Base-by-base conservation (phyloP, 2,888 invertebrate genomes). In the Venusia cambrica region DNA sequence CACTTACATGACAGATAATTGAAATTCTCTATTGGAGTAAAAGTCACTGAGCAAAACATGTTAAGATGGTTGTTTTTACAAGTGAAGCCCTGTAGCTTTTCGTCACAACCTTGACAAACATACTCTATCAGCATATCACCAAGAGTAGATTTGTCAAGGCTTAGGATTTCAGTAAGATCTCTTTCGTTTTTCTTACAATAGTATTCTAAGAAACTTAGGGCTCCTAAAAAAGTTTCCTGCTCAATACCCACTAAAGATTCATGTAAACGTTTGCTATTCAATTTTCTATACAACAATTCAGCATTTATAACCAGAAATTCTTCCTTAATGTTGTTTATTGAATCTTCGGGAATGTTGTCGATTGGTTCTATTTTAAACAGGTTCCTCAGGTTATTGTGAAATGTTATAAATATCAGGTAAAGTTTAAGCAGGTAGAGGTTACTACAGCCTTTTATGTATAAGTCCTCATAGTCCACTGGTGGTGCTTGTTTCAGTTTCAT, bases 41-140 rank as follows among this genome's bases (percentile, higher is more conserved):
- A 78, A 10, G 75, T 73, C 8, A 73, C 11, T 5, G 66, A 57
- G 62, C 87, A 87, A 50, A 77, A 73, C 61, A 73, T 69, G 41
- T 79, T 87, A 1, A 68, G 21, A 57, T 85, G 85, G 1, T 62
- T 62, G 28, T 58, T 45, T 38, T 44, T 51, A 56, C 87, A 85
- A 0, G 56, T 44, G 46, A 78, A 77, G 0, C 64, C 65, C n/a
- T 53, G 38, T 2, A 81, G 45, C 22, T 34, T 42, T 15, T 72
- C 59, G 45, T 81, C 74, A 56, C 87, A 87, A 41, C 74, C 62
- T 27, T 81, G 80, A 40, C 85, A 87, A 1, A 38, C 43, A 38
- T 70, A 72, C 20, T 63, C 45, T 28, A 32, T 40, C 5, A 46
- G 41, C 1, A 9, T 26, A 13, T 52, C 43, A 2, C 52, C 27